Conservation (phyloP, 2,888 invertebrate species). For the Orthosia gracilis region DNA sequence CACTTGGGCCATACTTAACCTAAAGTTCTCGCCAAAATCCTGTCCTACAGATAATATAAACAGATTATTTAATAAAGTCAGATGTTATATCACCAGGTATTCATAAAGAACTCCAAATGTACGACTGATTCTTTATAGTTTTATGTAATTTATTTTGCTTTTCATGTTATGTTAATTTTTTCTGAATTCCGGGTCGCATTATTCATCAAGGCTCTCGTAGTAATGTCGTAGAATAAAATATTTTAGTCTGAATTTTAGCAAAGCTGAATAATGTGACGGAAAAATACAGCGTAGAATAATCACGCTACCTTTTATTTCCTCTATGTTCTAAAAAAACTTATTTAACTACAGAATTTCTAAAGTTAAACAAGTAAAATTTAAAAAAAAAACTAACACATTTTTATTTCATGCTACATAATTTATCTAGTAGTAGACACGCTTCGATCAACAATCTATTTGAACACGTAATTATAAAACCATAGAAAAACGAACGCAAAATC, state of each 20-base stretch:
- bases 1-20: slow-evolving; percentile 13
- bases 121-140: slow-evolving; percentile 21
- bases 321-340: too few relatives aligned
- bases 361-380: too few relatives aligned
- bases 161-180: slow-evolving; percentile 34
- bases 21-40: slow-evolving; percentile 38
- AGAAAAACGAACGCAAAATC: too few relatives aligned
- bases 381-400: too few relatives aligned
- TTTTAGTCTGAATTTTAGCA: slow-evolving; percentile 1
- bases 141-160: background rate
- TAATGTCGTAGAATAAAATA: background rate
- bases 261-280: slow-evolving; percentile 5
- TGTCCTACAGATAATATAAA: slow-evolving; percentile 39
- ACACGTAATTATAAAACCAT: too few relatives aligned
- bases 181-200: slow-evolving; percentile 22
- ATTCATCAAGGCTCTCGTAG: slow-evolving; percentile 24
- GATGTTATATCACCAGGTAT: slow-evolving; percentile 41
- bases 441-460: too few relatives aligned
- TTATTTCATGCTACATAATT: too few relatives aligned
- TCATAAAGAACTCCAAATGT: slow-evolving; percentile 18
- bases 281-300: slow-evolving; percentile 9
- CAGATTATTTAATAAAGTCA: slow-evolving; percentile 57
- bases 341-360: background rate
- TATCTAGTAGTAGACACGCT: too few relatives aligned
- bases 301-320: background rate